phyloP scores from a whole-genome alignment of 2,888 invertebrate species.

The Ophraella communa region DNA sequence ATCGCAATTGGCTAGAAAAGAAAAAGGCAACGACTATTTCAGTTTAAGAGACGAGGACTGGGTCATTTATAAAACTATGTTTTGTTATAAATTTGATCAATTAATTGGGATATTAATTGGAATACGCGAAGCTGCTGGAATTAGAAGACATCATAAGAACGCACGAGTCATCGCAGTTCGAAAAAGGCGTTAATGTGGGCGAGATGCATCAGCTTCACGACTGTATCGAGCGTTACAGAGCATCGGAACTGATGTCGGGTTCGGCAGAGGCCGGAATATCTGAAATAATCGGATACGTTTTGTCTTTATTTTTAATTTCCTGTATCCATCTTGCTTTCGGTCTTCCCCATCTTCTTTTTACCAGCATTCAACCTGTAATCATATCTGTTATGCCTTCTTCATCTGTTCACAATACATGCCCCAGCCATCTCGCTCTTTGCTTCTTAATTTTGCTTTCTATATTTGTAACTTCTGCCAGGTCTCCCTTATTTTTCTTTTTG shows the following conservation, averaged over 20 bases:
- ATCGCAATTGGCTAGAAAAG: slow-evolving; percentile 82
- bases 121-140: slow-evolving; percentile 87
- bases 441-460: too few relatives aligned
- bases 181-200: slow-evolving; percentile 61
- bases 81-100: slow-evolving; percentile 11
- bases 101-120: too few relatives aligned
- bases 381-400: too few relatives aligned
- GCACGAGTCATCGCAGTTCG: slow-evolving; percentile 74
- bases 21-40: slow-evolving; percentile 86
- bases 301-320: slow-evolving; percentile 82
- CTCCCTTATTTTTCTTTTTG: too few relatives aligned
- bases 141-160: slow-evolving; percentile 83
- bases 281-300: slow-evolving; percentile 84
- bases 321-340: too few relatives aligned
- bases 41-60: slow-evolving; percentile 94
- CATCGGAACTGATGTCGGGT: slow-evolving; percentile 87
- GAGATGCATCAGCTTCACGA: slow-evolving; percentile 76
- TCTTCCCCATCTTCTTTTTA: too few relatives aligned
- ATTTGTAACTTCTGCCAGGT: too few relatives aligned
- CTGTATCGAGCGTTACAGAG: slow-evolving; percentile 74
- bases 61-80: slow-evolving; percentile 96
- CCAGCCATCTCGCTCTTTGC: too few relatives aligned
- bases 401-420: too few relatives aligned
- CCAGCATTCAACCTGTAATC: too few relatives aligned
- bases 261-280: slow-evolving; percentile 86